phyloP scores from a whole-genome alignment of 2,888 invertebrate species.

The Branchinecta sandiegonensis region DNA sequence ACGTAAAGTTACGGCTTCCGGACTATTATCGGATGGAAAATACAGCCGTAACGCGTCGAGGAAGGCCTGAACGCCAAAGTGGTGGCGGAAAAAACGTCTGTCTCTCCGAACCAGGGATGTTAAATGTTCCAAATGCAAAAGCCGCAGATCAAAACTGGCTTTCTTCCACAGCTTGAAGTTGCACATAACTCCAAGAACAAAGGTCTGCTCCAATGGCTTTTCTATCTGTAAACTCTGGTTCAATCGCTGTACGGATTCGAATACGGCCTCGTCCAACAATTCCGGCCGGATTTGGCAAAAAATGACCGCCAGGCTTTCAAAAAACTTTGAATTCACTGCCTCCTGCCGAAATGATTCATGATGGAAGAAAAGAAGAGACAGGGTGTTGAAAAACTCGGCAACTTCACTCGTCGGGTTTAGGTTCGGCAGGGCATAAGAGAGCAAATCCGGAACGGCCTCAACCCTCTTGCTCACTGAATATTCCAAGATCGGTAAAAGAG shows the following conservation, averaged over 20 bases:
- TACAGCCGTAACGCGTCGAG: neutral
- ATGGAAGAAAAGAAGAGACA: neutral
- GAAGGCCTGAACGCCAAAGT: neutral
- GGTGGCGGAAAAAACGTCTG: neutral
- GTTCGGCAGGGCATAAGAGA: no score
- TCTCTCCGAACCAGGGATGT: neutral
- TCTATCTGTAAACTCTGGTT: neutral
- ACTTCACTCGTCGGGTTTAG: neutral
- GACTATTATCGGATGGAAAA: neutral
- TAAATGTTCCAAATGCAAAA: slow-evolving; percentile 6
- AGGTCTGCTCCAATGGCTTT: neutral
- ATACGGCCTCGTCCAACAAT: neutral
- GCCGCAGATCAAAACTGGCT: slow-evolving; percentile 15
- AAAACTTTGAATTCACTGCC: neutral
- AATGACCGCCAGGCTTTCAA: neutral
- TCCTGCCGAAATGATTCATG: neutral
- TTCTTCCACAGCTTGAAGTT: slow-evolving; percentile 4
- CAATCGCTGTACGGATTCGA: neutral
- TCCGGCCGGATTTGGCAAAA: neutral
- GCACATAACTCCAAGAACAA: neutral
- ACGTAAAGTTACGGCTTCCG: neutral
- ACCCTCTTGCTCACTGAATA: no score
- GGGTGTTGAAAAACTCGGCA: neutral
- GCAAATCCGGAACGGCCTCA: no score
- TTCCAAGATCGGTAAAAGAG: no score